These are phyloP conservation scores for Cataglyphis livida DNA, from an alignment of 2,888 invertebrate species.

Conservation along the genomic window DNA sequence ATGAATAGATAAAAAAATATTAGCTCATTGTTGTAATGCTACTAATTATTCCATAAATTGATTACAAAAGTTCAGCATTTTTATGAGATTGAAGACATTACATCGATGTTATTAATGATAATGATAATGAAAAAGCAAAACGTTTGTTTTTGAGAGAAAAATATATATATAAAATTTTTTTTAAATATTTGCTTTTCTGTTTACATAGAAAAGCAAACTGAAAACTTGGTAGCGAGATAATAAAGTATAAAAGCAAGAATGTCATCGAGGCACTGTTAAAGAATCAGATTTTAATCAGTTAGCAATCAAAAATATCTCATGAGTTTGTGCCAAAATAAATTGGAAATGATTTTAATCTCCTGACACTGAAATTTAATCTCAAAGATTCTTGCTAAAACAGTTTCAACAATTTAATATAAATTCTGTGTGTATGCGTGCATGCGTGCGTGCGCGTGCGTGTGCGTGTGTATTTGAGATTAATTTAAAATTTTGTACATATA, in stretches of 20 bases:
- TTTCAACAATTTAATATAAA: conserved; percentile 10
- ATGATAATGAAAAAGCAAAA: background rate
- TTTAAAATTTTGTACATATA: background rate
- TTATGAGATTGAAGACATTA: background rate
- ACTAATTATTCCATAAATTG: background rate
- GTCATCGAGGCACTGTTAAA: background rate
- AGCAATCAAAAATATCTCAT: background rate
- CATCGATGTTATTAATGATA: background rate
- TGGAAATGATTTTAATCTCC: background rate
- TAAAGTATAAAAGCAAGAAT: background rate
- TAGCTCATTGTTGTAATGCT: background rate
- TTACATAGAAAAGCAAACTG: background rate
- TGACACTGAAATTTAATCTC: background rate
- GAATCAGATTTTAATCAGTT: conserved; percentile 16
- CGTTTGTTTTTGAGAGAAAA: background rate
- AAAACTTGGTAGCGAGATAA: conserved; percentile 1
- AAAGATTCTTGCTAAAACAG: background rate
- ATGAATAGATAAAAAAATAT: background rate
- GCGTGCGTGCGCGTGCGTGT: background rate
- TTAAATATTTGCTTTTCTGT: background rate
- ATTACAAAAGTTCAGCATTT: background rate
- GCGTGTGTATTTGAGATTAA: background rate
- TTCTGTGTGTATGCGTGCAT: background rate
- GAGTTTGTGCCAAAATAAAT: conserved; percentile 13
- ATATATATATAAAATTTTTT: background rate